A percentile compares a stretch with the other conserved stretches of the same genome.
These are phyloP conservation scores for Osmerus eperlanus DNA, from an alignment of 2,113 vertebrate species.

Conservation along the genomic window DNA sequence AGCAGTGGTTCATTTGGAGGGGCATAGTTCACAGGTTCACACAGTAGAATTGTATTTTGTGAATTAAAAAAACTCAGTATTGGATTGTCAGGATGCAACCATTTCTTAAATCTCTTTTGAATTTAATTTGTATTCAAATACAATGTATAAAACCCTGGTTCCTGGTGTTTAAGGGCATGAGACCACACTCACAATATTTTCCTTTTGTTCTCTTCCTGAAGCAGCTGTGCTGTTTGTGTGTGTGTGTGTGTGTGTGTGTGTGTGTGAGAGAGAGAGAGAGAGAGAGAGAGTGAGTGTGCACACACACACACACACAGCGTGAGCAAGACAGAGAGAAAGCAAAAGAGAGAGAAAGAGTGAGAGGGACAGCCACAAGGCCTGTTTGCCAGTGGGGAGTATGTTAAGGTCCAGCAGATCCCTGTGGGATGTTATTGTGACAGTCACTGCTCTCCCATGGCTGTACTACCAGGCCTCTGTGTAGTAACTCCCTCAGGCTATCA, in stretches of 20 bases:
- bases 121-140: too few species aligned
- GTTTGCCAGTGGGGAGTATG: constrained; percentile 18
- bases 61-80: too few species aligned
- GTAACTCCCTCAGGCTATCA: neutral
- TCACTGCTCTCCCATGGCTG: constrained; percentile 29
- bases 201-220: neutral
- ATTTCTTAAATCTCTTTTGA: too few species aligned
- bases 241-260: neutral
- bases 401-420: constrained; percentile 23
- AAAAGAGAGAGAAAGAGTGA: neutral
- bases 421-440: constrained; percentile 32
- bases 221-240: neutral
- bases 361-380: constrained; percentile 12
- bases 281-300: neutral
- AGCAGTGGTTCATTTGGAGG: neutral
- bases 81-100: too few species aligned
- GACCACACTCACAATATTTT: too few species aligned
- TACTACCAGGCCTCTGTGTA: constrained; percentile 11
- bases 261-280: too few species aligned
- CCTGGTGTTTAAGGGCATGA: too few species aligned
- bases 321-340: too few species aligned
- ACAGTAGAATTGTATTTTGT: too few species aligned
- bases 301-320: neutral
- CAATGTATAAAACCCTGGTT: too few species aligned
- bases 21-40: neutral